Base-by-base conservation (phyloP, 2,113 vertebrate species). In the Chaetura pelagica region DNA sequence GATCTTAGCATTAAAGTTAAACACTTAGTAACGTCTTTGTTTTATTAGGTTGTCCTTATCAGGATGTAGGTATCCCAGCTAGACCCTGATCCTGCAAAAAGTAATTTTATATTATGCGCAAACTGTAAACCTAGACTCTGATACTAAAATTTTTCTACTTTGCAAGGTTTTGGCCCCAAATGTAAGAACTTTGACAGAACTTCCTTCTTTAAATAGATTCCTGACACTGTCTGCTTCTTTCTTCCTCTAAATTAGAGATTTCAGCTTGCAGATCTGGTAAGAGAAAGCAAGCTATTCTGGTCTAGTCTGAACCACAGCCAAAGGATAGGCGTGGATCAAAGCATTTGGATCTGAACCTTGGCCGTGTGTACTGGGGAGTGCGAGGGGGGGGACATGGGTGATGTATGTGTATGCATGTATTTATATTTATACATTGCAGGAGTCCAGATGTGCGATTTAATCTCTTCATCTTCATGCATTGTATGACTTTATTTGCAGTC, bases 341-440 rank as follows among this genome's bases (percentile, higher is more conserved):
- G 12, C 24, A 38, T 77, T 66, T 95, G 63, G 44, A 78, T 86
- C 58, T 84, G 58, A 88, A 90, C 21, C 27, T 32, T 57, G 75
- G 32, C 35, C 7, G 1, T 84, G 54, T 42, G 26, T 40, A 29
- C 17, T 23, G 23, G 23, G 12, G 46, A 7, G 51, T 26, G 5
- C 15, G 19, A 15, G 40, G 22, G 0, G 0, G 14, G 26, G 40
- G 40, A n/a, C n/a, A n/a, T 12, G 40, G 40, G 40, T 42, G 40
- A 42, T 42, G 40, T 42, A 42, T 23, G 32, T 51, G 12, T 68
- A 40, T 88, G 27, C 62, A 59, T 89, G 38, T 57, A 75, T 95
- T 95, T 90, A 93, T 95, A 95, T 94, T 90, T 88, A 93, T 93
- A 90, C 34, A 90, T 77, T 74, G 46, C 72, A 88, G 73, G 6